Evolutionary conservation across 2,113 vertebrate genomes (phyloP).

Genomic region (Poecile atricapillus): DNA sequence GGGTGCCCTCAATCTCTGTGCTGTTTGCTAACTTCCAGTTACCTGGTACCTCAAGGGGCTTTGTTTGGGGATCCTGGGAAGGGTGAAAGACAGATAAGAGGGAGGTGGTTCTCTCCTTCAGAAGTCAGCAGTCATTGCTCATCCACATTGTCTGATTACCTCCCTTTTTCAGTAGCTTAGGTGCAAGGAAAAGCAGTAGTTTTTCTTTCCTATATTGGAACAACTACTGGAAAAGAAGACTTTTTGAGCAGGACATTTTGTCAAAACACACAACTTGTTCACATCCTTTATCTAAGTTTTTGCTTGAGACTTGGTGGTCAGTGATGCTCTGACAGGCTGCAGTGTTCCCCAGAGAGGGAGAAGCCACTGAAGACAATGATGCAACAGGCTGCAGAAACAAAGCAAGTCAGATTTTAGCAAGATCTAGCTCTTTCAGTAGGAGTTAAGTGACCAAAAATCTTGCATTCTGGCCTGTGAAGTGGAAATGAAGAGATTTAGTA

Average conservation of each 20-base stretch:
- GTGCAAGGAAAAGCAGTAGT: not conserved
- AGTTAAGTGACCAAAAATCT: constrained; percentile 16
- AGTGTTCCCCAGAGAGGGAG: not conserved
- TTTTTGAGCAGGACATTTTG: not conserved
- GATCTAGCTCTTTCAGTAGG: not conserved
- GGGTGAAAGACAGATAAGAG: not conserved
- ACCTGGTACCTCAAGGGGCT: not conserved
- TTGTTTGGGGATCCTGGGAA: not conserved
- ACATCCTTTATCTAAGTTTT: not conserved
- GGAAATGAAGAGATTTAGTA: constrained; percentile 42
- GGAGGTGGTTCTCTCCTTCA: not conserved
- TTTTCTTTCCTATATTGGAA: not conserved
- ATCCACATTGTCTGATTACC: not conserved
- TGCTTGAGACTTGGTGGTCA: not conserved
- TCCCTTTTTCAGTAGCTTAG: not conserved
- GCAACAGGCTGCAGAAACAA: not conserved
- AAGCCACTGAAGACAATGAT: not conserved
- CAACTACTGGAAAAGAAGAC: not conserved
- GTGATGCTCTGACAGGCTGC: not conserved
- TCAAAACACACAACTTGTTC: not conserved
- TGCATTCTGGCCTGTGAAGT: constrained; percentile 31
- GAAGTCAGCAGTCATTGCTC: not conserved
- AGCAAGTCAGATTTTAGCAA: not conserved
- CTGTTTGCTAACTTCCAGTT: not conserved
- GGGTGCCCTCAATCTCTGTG: rapidly evolving